Evolutionary conservation across 2,888 invertebrate species (phyloP), one percentile per base, ranked within the genome.

Genomic region (Candidula unifasciata): DNA sequence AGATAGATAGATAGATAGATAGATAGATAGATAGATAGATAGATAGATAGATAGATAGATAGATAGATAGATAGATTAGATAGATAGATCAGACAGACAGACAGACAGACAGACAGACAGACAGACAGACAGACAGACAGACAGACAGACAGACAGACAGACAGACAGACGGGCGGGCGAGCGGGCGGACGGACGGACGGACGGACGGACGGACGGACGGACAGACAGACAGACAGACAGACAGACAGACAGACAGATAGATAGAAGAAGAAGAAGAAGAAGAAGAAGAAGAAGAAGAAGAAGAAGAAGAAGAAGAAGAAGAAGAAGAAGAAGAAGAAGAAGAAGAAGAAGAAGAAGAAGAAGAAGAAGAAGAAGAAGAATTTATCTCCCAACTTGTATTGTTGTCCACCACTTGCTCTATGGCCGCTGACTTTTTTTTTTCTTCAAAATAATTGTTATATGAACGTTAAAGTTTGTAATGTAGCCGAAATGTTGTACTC

Each of bases 291-390:
- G 64, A 64, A 64, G 64, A 16, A 64, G 64, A 64, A 64, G 24
- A 64, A 10, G 64, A 16, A 64, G 64, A 64, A 64, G 64, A 64
- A 64, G 64, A 16, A 64, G 64, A 64, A 16, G 24, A 64, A 10
- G 64, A 64, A 64, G 64, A 64, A 64, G 64, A 64, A 64, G 64
- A 64, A 64, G 64, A 64, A 64, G 24, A 64, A 10, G 64, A 64
- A 64, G 64, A 64, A 64, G 64, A 16, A 64, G 64, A 64, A 64
- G 64, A 64, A 64, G 24, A 16, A 10, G 64, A 64, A 64, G 64
- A 64, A 64, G 64, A 64, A 64, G 64, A 64, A 64, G 64, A 64
- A 64, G 64, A 64, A 64, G 24, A 64, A 13, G 13, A 13, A 54
- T 54, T 18, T 54, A 54, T 54, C 54, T 54, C 10, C 18, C 54